Evolutionary conservation across 2,888 invertebrate genomes (phyloP), one percentile per base, ranked within the genome.

Genomic region (Tridacna gigas): DNA sequence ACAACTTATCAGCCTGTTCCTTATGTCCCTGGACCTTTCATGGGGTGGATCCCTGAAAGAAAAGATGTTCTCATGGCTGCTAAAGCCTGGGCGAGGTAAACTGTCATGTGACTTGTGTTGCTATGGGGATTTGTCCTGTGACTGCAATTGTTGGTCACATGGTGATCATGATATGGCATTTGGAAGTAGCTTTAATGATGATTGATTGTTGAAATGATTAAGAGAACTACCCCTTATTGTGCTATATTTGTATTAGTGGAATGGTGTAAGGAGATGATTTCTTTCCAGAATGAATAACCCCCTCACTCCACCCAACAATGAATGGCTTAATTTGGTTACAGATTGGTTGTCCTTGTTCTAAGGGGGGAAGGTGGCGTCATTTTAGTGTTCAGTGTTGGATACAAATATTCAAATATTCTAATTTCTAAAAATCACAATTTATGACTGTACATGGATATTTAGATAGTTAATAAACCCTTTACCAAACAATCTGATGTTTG

Each of bases 51-150:
- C 77, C 85, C 88, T 56, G 86, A 85, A 56, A 80, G 86, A 82
- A 83, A 74, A 37, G 85, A 86, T 80, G 88, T 88, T 15, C 71
- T 86, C 13, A 71, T 76, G 75, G 88, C 85, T 61, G 86, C 84
- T n/a, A 82, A 84, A 56, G 77, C 74, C 26, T 87, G 87, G 87
- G 74, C 77, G 66, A 87, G 87, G 87, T 87, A 87, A 80, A 74
- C 74, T 71, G 28, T 83, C 81, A 81, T 84, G 87, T 80, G 83
- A 86, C 79, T 74, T 82, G 79, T 81, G 79, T 77, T 69, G 69
- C 48, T 78, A 84, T 80, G 76, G 80, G 63, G 80, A 81, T 74
- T 78, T 83, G 67, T 80, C 80, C 67, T 69, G 80, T 80, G 80
- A 80, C 69, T 69, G 25, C 48, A 56, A 37, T 60, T 18, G n/a